Evolutionary conservation across 92 coral and sea anemone genomes (phyloP).

Genomic region (Zoanthus sansibaricus): DNA sequence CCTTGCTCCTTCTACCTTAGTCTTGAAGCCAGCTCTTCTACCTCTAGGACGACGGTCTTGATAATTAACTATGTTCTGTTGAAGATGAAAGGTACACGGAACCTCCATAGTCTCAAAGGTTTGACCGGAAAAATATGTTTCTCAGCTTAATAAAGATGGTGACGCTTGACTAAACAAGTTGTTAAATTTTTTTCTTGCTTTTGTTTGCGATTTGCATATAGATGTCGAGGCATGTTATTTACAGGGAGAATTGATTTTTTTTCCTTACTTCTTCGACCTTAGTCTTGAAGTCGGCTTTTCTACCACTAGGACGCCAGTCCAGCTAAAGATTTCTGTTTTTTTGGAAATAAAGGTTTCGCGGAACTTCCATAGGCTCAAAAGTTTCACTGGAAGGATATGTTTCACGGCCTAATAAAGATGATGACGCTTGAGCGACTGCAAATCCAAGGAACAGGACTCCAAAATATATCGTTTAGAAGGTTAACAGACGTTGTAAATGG

Average conservation of each 20-base stretch:
- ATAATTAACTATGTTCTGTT: constrained; percentile 3
- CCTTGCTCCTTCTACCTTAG: constrained; percentile 25
- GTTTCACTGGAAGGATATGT: constrained; percentile 15
- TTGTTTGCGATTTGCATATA: too few species aligned
- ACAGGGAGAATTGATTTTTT: too few species aligned
- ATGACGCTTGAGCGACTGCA: constrained; percentile 9
- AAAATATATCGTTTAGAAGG: not conserved
- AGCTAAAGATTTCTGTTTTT: too few species aligned
- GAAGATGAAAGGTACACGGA: constrained; percentile 10
- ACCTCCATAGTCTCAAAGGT: constrained; percentile 1
- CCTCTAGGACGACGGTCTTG: constrained; percentile 22
- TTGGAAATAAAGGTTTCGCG: not conserved
- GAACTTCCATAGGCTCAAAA: constrained; percentile 12
- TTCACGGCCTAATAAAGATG: not conserved
- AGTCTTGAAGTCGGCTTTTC: too few species aligned
- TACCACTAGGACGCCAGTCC: too few species aligned
- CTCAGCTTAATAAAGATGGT: constrained; percentile 9
- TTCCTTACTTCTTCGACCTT: too few species aligned
- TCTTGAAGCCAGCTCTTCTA: constrained; percentile 25
- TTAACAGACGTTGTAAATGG: not conserved
- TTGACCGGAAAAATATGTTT: constrained; percentile 8
- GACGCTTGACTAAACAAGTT: too few species aligned
- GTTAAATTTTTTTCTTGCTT: too few species aligned
- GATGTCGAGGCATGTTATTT: too few species aligned
- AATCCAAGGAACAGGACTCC: constrained; percentile 7